A percentile compares a stretch with the other conserved stretches of the same genome.
phyloP scores from a whole-genome alignment of 1,140 invertebrate species.

The Zaprionus africanus region DNA sequence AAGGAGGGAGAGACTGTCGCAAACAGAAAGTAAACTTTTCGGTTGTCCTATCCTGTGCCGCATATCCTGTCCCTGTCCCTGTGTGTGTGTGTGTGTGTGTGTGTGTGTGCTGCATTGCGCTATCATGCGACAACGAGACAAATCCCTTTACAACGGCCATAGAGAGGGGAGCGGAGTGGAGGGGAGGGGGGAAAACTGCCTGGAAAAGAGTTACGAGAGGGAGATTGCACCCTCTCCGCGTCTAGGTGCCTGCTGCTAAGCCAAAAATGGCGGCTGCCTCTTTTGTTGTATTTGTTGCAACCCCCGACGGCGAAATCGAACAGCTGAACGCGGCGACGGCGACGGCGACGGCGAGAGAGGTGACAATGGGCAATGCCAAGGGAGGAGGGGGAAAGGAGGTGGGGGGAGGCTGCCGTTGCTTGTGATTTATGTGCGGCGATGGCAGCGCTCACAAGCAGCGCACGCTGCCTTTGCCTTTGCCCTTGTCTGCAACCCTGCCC shows the following conservation, averaged over 20 bases:
- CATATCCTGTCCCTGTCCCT: background rate
- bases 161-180: background rate
- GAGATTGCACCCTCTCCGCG: background rate
- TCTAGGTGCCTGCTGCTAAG: slow-evolving; percentile 31
- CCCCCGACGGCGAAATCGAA: slow-evolving; percentile 54
- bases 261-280: slow-evolving; percentile 45
- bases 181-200: slow-evolving; percentile 31
- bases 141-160: slow-evolving; percentile 59
- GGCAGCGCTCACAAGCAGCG: slow-evolving; percentile 51
- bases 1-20: background rate
- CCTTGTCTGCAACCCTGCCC: background rate
- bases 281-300: slow-evolving; percentile 28
- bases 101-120: slow-evolving; percentile 42
- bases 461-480: background rate
- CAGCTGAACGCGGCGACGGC: slow-evolving; percentile 58
- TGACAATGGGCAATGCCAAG: slow-evolving; percentile 49
- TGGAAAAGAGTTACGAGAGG: slow-evolving; percentile 57
- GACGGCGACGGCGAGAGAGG: slow-evolving; percentile 43
- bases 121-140: slow-evolving; percentile 62
- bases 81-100: background rate
- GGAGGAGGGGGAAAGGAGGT: background rate
- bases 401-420: slow-evolving; percentile 9
- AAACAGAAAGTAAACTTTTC: slow-evolving; percentile 32
- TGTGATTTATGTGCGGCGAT: slow-evolving; percentile 75
- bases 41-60: slow-evolving; percentile 19